Evolutionary conservation across 2,113 vertebrate genomes (phyloP).

Genomic region (Hydrochoerus hydrochaeris): DNA sequence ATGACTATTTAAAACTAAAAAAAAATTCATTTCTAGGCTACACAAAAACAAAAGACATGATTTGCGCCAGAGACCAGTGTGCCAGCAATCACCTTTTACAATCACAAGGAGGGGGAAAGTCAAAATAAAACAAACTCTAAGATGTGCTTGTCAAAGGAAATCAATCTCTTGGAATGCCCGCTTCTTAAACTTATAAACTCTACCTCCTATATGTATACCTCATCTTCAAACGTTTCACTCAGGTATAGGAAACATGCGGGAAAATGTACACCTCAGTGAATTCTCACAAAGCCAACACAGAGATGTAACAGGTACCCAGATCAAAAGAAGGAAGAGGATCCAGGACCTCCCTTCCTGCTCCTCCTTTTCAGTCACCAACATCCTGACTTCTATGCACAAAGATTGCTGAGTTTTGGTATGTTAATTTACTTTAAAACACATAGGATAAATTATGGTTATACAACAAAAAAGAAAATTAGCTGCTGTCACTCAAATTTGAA

Average conservation of each 20-base stretch:
- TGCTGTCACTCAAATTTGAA: conserved; percentile 43
- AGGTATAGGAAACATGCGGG: not conserved
- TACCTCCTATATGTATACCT: not conserved
- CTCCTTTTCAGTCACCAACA: not conserved
- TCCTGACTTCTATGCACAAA: not conserved
- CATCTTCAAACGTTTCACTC: not conserved
- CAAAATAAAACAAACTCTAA: not conserved
- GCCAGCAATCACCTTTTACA: not conserved
- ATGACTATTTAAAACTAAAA: conserved; percentile 23
- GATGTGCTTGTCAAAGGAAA: not conserved
- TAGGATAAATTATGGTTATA: conserved; percentile 4
- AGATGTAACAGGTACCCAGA: not conserved
- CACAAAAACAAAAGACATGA: not conserved
- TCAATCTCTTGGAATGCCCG: not conserved
- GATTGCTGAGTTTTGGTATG: not conserved
- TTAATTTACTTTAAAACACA: not conserved
- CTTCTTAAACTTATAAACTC: not conserved
- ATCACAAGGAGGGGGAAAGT: not conserved
- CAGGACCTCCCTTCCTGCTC: not conserved
- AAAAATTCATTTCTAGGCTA: not conserved
- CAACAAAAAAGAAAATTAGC: not conserved
- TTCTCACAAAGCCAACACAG: not conserved
- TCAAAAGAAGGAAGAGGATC: not conserved
- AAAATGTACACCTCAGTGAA: not conserved
- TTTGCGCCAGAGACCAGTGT: not conserved